Conservation (phyloP, 2,888 invertebrate species). For the Megamerina dolium region DNA sequence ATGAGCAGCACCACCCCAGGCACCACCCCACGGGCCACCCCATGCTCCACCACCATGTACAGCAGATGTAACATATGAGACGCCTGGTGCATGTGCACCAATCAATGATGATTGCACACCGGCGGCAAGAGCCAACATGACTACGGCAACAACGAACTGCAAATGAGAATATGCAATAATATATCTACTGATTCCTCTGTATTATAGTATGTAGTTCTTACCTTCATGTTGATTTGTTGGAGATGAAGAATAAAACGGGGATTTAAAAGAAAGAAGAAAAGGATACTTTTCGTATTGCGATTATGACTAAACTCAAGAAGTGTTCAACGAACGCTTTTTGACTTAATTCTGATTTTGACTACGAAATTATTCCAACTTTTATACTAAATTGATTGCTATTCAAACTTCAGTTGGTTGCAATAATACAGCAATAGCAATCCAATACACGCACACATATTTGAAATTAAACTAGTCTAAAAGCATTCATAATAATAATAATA, state of each 20-base stretch:
- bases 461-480: slow-evolving; percentile 3
- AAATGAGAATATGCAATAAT: slow-evolving; percentile 8
- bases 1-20: slow-evolving; percentile 16
- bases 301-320: slow-evolving; percentile 23
- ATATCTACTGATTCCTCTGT: not conserved
- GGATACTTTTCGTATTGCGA: slow-evolving; percentile 6
- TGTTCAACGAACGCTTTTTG: slow-evolving; percentile 41
- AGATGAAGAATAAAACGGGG: slow-evolving; percentile 14
- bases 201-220: slow-evolving; percentile 21
- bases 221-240: slow-evolving; percentile 45
- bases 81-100: slow-evolving; percentile 30
- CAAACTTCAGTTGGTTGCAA: too few species aligned
- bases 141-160: slow-evolving; percentile 37
- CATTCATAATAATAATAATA: too few species aligned
- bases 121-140: slow-evolving; percentile 36
- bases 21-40: slow-evolving; percentile 23
- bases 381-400: slow-evolving; percentile 30
- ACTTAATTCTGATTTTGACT: slow-evolving; percentile 46
- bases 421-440: slow-evolving; percentile 7
- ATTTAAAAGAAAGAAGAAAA: slow-evolving; percentile 14
- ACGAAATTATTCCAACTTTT: slow-evolving; percentile 44
- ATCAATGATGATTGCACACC: slow-evolving; percentile 42
- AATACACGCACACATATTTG: slow-evolving; percentile 4
- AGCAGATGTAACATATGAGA: slow-evolving; percentile 38
- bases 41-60: slow-evolving; percentile 26